Percentiles rank a stretch among this genome's conserved stretches.
Conservation (phyloP, 2,797 vertebrate species). For the Agapornis canus region DNA sequence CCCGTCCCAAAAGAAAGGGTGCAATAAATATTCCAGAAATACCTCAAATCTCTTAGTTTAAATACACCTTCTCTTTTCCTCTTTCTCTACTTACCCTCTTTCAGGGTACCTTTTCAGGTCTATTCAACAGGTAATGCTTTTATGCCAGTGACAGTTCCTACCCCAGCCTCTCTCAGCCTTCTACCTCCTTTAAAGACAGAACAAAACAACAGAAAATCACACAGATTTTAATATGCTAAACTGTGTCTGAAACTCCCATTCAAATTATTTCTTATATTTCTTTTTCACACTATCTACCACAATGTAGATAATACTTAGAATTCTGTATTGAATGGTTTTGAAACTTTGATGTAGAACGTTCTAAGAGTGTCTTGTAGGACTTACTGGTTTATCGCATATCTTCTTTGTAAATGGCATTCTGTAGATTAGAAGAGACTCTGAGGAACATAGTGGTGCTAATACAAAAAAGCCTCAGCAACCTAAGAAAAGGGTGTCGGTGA, state of each 20-base stretch:
- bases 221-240: not conserved
- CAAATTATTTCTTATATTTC: not conserved
- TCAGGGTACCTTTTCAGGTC: not conserved
- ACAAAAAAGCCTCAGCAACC: not conserved
- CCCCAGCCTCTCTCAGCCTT: not conserved
- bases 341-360: not conserved
- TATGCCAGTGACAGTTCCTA: not conserved
- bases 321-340: not conserved
- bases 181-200: not conserved
- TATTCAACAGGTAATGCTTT: not conserved
- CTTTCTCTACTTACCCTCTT: not conserved
- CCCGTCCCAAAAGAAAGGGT: not conserved
- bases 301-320: not conserved
- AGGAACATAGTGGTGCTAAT: not conserved
- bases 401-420: not conserved
- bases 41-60: not conserved
- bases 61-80: not conserved
- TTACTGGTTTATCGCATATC: not conserved
- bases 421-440: not conserved
- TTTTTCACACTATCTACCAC: not conserved
- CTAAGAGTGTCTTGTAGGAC: not conserved
- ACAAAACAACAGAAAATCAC: not conserved
- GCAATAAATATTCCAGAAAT: not conserved
- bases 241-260: not conserved
- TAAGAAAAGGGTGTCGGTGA: not conserved